Evolutionary conservation across 1,140 invertebrate genomes (phyloP), one percentile per base, ranked within the genome.

Genomic region (Drosophila fuyamai): DNA sequence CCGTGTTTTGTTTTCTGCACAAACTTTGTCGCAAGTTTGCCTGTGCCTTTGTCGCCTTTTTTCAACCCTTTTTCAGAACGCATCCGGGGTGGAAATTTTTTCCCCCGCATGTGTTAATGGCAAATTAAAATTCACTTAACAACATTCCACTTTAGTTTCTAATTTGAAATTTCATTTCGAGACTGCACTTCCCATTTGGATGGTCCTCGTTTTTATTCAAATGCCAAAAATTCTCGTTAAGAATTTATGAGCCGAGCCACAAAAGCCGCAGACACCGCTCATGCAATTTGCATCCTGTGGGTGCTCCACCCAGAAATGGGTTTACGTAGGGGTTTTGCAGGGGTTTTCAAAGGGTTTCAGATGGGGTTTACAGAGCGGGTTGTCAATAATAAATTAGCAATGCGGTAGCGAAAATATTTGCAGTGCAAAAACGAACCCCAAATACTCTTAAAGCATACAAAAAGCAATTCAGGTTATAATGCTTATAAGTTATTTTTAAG

Each of bases 91-190:
- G 56, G 51, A 54, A 40, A 54, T 56, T 8, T 27, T 61, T 43
- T 14, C 47, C 9, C 14, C 44, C 59, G n/a, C 48, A 51, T 65
- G 76, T 78, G 84, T 80, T 88, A 80, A 68, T 72, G 76, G 72
- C 80, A 84, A 88, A 88, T 88, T 89, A 89, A 88, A 88, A 88
- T 83, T 88, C 80, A 89, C 76, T 88, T 88, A 88, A 83, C 62
- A 85, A 84, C 72, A 76, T 76, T 78, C 72, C 57, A 59, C 63
- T 81, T 81, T 82, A 79, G 75, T 72, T 88, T 76, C 65, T 88
- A 83, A 76, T 88, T 82, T 67, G 62, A 68, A 82, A 79, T 85
- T 70, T 72, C 58, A 81, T 76, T 65, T 51, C 54, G 48, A 47
- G 44, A 38, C 70, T 61, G 32, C 65, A 53, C 48, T 51, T 47